Base-by-base conservation (phyloP, 2,888 invertebrate genomes). In the Lingula anatina region DNA sequence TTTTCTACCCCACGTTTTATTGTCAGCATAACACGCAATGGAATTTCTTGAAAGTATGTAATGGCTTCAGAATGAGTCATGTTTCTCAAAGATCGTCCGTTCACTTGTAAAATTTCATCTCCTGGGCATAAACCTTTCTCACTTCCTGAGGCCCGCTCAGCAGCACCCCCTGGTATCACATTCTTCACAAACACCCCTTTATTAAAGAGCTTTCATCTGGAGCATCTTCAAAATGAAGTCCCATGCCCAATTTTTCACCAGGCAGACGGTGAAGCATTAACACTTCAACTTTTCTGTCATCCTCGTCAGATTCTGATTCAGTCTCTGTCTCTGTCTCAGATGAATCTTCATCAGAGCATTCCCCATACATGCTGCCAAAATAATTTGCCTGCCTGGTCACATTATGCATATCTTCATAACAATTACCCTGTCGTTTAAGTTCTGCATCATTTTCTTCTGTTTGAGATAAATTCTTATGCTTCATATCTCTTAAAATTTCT, bases 231-330 rank as follows among this genome's bases (percentile, higher is more conserved):
- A 94, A 92, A 73, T 91, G 90, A 1, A 94, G 80, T 0, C 92
- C 92, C 68, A 94, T 88, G 1, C 94, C 94, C 5, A 94, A 82
- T 36, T 90, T 84, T 70, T 93, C 93, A 0, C 93, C 93, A 0
- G 90, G 89, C 47, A 93, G 83, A 57, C 93, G 83, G 62, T 88
- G 88, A 45, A 94, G 87, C 47, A 86, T 82, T 35, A 93, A 86
- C 68, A 86, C 85, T 45, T 65, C 65, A 15, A 26, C 3, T 47
- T 40, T 26, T 41, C 24, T 42, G 20, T 3, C 27, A 26, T 24
- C 42, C 42, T 27, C 25, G 26, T 24, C 42, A 23, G 15, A 23
- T n/a, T 42, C 42, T 12, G 42, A 42, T 5, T 42, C 42, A n/a
- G 42, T 23, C 12, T 42, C 42, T 42, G 42, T 3, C 15, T 42